Conservation (phyloP, 1,140 invertebrate genomes). For the Trinorchestia longiramus region DNA sequence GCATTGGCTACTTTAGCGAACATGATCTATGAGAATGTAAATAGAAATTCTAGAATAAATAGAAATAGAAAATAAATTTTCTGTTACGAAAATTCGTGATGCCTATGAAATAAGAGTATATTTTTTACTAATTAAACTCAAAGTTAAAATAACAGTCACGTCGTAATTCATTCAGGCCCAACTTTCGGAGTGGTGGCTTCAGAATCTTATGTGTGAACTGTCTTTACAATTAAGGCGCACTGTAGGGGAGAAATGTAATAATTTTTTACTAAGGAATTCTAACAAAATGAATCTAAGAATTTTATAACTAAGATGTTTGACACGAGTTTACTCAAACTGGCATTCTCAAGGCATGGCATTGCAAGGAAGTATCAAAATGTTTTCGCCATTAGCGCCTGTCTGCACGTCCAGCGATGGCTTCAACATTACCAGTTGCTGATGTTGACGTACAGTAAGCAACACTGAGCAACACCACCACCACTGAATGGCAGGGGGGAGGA, state of each 20-base stretch:
- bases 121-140: not conserved
- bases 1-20: not conserved
- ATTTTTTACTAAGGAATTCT: not conserved
- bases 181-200: not conserved
- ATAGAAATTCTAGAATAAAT: not conserved
- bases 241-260: not conserved
- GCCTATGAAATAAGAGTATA: not conserved
- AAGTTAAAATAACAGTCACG: not conserved
- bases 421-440: not conserved
- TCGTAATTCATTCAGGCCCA: not conserved
- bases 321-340: not conserved
- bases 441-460: not conserved
- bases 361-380: not conserved
- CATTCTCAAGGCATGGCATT: not conserved
- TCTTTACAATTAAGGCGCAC: not conserved
- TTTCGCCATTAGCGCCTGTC: not conserved
- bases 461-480: not conserved
- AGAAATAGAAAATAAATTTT: not conserved
- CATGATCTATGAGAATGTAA: not conserved
- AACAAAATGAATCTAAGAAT: not conserved
- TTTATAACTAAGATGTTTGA: not conserved
- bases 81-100: not conserved
- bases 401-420: not conserved
- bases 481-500: not conserved
- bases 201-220: not conserved